Percentiles rank a stretch among this genome's conserved stretches.
phyloP scores from a whole-genome alignment of 2,113 vertebrate species.

The Otis tarda region DNA sequence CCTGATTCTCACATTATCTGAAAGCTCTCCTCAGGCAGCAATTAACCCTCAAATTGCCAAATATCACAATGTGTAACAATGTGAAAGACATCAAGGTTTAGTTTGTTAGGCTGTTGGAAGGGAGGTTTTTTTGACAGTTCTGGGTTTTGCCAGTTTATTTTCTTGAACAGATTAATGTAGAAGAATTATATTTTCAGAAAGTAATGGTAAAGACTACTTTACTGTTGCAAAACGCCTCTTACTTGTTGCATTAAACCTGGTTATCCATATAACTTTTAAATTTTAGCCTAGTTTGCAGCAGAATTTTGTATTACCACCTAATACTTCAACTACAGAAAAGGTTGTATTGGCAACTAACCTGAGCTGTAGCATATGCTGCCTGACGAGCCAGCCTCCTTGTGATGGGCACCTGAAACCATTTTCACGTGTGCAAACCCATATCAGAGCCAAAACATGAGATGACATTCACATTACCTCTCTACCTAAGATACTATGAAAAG shows the following conservation, averaged over 20 bases:
- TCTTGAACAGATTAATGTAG: background rate
- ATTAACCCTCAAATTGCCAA: background rate
- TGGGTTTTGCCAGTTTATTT: background rate
- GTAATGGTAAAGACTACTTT: background rate
- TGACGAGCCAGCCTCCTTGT: background rate
- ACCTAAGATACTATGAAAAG: background rate
- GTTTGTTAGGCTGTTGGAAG: background rate
- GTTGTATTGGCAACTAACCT: background rate
- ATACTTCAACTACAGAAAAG: background rate
- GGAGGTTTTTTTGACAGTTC: background rate
- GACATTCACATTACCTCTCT: background rate
- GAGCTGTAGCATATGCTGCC: background rate
- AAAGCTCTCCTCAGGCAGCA: background rate
- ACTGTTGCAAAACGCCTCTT: background rate
- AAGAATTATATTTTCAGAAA: background rate
- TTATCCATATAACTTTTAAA: background rate
- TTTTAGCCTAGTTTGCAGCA: background rate
- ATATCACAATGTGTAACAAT: background rate
- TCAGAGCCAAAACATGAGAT: background rate
- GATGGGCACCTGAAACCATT: background rate
- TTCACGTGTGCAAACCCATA: background rate
- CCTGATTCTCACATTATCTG: background rate
- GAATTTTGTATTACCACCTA: background rate
- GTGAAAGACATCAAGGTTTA: background rate
- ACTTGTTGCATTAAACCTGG: background rate